A percentile compares a stretch with the other conserved stretches of the same genome.
These are phyloP conservation scores for Podargus strigoides DNA, from an alignment of 2,797 vertebrate genomes.

Conservation along the genomic window DNA sequence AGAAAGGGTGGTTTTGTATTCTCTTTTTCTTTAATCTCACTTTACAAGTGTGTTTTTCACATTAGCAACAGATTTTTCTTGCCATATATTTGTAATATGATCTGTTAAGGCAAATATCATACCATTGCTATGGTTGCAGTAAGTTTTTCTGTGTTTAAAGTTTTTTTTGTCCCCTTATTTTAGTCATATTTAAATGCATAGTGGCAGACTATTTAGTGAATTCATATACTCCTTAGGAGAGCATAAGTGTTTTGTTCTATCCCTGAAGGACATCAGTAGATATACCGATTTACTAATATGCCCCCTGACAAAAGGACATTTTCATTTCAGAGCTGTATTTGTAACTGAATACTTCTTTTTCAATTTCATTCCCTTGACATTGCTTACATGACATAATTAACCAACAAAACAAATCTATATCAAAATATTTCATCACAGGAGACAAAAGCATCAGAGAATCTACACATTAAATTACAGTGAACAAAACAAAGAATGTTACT, in stretches of 20 bases:
- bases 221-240: not conserved
- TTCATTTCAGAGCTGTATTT: conserved; percentile 14
- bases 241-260: not conserved
- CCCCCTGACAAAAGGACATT: conserved; percentile 3
- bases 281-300: not conserved
- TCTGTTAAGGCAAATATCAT: not conserved
- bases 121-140: not conserved
- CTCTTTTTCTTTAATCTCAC: not conserved
- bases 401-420: conserved; percentile 10
- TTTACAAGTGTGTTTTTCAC: not conserved
- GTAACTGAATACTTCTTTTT: not conserved
- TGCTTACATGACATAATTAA: not conserved
- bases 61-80: not conserved
- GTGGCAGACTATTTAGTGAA: not conserved
- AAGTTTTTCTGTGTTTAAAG: not conserved
- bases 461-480: not conserved
- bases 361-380: not conserved
- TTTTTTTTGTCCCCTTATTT: not conserved
- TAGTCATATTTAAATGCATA: not conserved
- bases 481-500: not conserved
- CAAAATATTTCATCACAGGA: not conserved
- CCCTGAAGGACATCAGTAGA: conserved; percentile 1
- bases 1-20: not conserved
- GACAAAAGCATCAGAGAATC: not conserved
- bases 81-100: not conserved